Evolutionary conservation across 2,888 invertebrate species (phyloP), one percentile per base, ranked within the genome.

Genomic region (Caradrina kadenii): DNA sequence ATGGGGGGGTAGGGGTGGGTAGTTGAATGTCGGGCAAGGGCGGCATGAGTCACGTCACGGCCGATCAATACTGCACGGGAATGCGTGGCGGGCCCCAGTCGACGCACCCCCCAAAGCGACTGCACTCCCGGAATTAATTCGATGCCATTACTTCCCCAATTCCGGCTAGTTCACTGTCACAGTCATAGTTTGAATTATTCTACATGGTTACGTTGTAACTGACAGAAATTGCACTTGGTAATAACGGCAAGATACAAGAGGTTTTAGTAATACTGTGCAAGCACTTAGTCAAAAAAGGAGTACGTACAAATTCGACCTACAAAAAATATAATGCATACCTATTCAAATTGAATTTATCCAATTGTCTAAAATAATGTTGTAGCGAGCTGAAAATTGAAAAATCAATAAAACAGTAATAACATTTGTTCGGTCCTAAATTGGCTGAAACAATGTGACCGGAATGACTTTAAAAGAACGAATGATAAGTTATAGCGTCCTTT

Each of bases 21-120:
- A 89, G 91, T 90, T 93, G 95, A 94, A 96, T 95, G 93, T 96
- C 95, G 95, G 95, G 94, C 95, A 96, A 96, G 95, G 95, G 95
- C 94, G 94, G 92, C 94, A 88, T 93, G 94, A 95, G 93, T 95
- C 95, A 95, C 90, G 93, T 95, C 95, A 95, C 90, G 94, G 94
- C 91, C 89, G 95, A 94, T 95, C 95, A 92, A 96, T 96, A 96
- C 92, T 95, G 95, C 95, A 95, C 87, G 90, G 89, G 89, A 90
- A 89, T 92, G 92, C 92, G 93, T 92, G 89, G 84, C 81, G 82
- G 76, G 68, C 66, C 82, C 84, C 70, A 69, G 69, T 71, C 81
- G 71, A 76, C 76, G 73, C 78, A 76, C 82, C 81, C 85, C 68
- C 72, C 69, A 42, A 73, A 77, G 63, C 68, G 73, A 53, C 68